phyloP scores from a whole-genome alignment of 2,888 invertebrate species.

The Plebejus anna region DNA sequence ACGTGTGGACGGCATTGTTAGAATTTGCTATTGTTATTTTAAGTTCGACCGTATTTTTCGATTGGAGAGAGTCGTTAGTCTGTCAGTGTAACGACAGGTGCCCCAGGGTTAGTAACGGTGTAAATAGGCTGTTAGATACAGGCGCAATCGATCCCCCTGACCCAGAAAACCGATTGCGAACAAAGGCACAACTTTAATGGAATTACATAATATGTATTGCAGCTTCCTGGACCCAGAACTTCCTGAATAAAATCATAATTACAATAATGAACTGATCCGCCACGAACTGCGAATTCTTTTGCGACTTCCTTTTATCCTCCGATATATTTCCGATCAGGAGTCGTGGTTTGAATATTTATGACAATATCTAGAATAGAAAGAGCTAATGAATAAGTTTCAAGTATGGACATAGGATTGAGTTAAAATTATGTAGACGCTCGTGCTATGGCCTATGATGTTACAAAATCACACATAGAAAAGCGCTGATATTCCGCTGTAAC shows the following conservation, averaged over 20 bases:
- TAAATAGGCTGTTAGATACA: constrained; percentile 20
- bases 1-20: neutral
- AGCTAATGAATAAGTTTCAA: neutral
- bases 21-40: neutral
- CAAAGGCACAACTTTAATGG: constrained; percentile 22
- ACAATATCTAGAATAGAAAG: neutral
- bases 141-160: constrained; percentile 18
- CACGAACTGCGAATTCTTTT: neutral
- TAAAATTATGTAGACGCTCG: no score
- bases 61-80: neutral
- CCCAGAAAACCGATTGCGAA: constrained; percentile 21
- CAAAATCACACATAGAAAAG: neutral
- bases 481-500: constrained; percentile 4
- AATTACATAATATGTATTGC: constrained; percentile 23
- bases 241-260: constrained; percentile 16
- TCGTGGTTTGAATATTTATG: neutral
- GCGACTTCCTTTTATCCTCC: neutral
- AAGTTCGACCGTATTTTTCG: neutral
- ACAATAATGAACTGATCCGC: neutral
- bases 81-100: constrained; percentile 1
- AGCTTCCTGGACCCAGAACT: constrained; percentile 15
- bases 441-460: no score
- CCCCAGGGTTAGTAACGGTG: constrained; percentile 4
- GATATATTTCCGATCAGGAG: neutral
- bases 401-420: no score